Conservation (phyloP, 2,797 vertebrate genomes). For the Acanthopagrus latus region DNA sequence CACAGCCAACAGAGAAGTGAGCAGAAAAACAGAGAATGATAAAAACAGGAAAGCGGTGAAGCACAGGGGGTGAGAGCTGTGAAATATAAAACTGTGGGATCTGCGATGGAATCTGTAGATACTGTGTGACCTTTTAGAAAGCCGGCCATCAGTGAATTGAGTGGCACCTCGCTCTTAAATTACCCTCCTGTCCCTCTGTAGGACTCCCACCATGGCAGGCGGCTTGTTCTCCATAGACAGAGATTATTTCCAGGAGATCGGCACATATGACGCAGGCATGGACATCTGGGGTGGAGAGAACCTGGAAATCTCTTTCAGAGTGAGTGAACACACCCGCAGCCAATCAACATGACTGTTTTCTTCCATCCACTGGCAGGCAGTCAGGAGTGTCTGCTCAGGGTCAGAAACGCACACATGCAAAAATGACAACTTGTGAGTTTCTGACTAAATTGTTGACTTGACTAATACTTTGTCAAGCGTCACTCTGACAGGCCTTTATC, state of each 20-base stretch:
- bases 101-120: constrained; percentile 49
- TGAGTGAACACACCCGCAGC: constrained; percentile 78
- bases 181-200: constrained; percentile 65
- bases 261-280: constrained; percentile 99
- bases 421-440: constrained; percentile 27
- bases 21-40: constrained; percentile 36
- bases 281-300: constrained; percentile 99
- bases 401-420: constrained; percentile 21
- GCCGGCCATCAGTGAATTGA: constrained; percentile 37
- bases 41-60: constrained; percentile 54
- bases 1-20: constrained; percentile 40
- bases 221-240: constrained; percentile 99
- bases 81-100: constrained; percentile 57
- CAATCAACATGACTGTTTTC: constrained; percentile 51
- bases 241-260: constrained; percentile 99
- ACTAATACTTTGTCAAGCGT: constrained; percentile 48
- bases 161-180: constrained; percentile 39
- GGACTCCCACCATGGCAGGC: constrained; percentile 99
- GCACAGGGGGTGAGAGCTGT: constrained; percentile 20
- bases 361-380: constrained; percentile 44
- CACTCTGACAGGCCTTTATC: constrained; percentile 43
- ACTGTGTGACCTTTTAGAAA: constrained; percentile 61
- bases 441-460: constrained; percentile 50
- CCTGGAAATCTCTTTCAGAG: constrained; percentile 99
- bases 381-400: constrained; percentile 31